phyloP scores from a whole-genome alignment of 1,140 invertebrate species.

The Vanessa atalanta region DNA sequence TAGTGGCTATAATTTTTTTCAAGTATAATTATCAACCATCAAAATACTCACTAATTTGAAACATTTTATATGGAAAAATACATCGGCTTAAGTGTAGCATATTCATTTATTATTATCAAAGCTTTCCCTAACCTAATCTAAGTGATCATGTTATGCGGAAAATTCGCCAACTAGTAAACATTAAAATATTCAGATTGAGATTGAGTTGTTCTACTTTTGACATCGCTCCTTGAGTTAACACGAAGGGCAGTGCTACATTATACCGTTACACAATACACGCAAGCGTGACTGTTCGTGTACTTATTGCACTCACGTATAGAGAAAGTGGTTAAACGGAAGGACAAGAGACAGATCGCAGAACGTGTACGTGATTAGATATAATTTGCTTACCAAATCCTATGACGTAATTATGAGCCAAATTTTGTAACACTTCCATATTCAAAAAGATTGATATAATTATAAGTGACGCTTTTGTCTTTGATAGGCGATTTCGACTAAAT shows the following conservation, averaged over 20 bases:
- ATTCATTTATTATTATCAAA: too few species aligned
- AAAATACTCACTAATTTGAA: too few species aligned
- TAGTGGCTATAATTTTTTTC: too few species aligned
- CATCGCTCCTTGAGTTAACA: slow-evolving; percentile 21
- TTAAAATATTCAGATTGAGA: neutral
- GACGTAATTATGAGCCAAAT: slow-evolving; percentile 18
- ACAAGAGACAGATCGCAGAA: slow-evolving; percentile 47
- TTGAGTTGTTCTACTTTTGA: slow-evolving; percentile 4
- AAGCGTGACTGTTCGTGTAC: slow-evolving; percentile 20
- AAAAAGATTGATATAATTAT: neutral
- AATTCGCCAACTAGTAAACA: too few species aligned
- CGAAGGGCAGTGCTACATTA: slow-evolving; percentile 22
- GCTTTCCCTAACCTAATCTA: too few species aligned
- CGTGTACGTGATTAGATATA: slow-evolving; percentile 58
- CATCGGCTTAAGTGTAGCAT: too few species aligned
- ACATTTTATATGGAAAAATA: too few species aligned
- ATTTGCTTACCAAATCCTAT: slow-evolving; percentile 40
- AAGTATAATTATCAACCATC: too few species aligned
- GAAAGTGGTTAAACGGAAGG: slow-evolving; percentile 61
- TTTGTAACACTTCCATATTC: neutral
- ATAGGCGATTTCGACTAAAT: neutral
- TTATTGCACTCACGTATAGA: slow-evolving; percentile 60
- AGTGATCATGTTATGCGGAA: too few species aligned
- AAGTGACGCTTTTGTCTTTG: neutral
- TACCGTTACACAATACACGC: slow-evolving; percentile 22